These are phyloP conservation scores for Caenorhabditis zanzibari DNA, from an alignment of 2,888 invertebrate species.

Conservation along the genomic window DNA sequence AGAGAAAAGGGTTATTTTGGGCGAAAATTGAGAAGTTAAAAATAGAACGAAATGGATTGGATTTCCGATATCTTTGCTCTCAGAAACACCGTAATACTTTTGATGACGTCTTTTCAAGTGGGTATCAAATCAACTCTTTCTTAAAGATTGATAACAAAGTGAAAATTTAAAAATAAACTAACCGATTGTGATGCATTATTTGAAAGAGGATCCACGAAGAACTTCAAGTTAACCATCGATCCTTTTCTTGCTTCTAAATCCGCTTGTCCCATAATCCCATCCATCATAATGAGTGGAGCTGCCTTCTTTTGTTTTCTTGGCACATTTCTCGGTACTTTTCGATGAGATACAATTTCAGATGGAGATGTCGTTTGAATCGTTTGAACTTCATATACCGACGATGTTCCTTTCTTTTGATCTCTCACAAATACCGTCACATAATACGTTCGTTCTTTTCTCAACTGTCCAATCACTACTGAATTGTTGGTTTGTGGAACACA, in stretches of 20 bases:
- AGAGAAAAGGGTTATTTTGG: constrained; percentile 41
- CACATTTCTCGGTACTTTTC: constrained; percentile 48
- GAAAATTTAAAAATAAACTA: too few relatives aligned
- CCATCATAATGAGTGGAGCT: constrained; percentile 23
- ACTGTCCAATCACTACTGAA: constrained; percentile 65
- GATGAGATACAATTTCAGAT: constrained; percentile 2
- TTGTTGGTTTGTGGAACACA: constrained; percentile 75
- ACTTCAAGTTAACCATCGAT: constrained; percentile 63
- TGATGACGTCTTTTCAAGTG: constrained; percentile 4
- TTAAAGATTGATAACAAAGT: too few relatives aligned
- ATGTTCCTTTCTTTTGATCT: constrained; percentile 70
- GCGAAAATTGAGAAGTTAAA: constrained; percentile 37
- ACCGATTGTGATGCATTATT: constrained; percentile 55
- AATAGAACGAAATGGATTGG: constrained; percentile 40
- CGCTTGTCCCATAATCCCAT: constrained; percentile 59
- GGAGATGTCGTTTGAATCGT: constrained; percentile 53
- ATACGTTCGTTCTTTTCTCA: constrained; percentile 63
- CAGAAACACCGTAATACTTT: constrained; percentile 15
- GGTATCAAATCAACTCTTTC: background rate
- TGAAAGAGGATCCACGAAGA: constrained; percentile 45
- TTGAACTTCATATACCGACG: constrained; percentile 68
- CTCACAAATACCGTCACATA: constrained; percentile 75
- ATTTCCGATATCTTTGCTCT: constrained; percentile 11
- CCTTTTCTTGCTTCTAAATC: constrained; percentile 65
- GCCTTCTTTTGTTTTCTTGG: constrained; percentile 44